Conservation (phyloP, 2,797 vertebrate species). For the Alfaro cultratus region DNA sequence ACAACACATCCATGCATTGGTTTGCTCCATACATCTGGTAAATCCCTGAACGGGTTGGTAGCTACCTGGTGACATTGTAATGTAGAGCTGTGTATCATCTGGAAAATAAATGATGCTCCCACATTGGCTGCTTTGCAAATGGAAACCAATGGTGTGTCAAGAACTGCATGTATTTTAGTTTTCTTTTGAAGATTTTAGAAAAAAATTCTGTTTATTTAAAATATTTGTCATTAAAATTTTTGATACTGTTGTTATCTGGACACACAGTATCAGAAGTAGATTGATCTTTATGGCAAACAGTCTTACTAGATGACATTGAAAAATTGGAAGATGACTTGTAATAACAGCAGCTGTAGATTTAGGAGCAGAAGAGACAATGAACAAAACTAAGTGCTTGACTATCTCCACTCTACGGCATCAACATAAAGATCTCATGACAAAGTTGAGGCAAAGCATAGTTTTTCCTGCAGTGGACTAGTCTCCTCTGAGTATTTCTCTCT, state of each 20-base stretch:
- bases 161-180: not conserved
- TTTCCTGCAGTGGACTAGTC: constrained; percentile 26
- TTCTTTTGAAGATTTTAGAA: not conserved
- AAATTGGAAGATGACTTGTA: not conserved
- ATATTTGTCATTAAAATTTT: not conserved
- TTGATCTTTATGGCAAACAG: not conserved
- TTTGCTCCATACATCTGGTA: not conserved
- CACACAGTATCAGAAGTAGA: not conserved
- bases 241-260: not conserved
- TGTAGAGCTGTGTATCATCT: too few species aligned
- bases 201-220: not conserved
- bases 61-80: too few species aligned
- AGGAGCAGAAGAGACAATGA: not conserved
- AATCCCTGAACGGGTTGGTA: too few species aligned
- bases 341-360: not conserved
- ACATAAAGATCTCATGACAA: constrained; percentile 33
- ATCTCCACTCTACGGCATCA: constrained; percentile 7
- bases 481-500: constrained; percentile 39
- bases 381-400: not conserved
- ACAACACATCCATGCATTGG: not conserved
- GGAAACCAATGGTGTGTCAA: not conserved
- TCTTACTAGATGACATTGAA: constrained; percentile 1
- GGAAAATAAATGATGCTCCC: too few species aligned
- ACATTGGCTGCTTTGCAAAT: not conserved
- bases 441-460: constrained; percentile 26